phyloP scores from a whole-genome alignment of 1,140 invertebrate genomes.

The Battus philenor region DNA sequence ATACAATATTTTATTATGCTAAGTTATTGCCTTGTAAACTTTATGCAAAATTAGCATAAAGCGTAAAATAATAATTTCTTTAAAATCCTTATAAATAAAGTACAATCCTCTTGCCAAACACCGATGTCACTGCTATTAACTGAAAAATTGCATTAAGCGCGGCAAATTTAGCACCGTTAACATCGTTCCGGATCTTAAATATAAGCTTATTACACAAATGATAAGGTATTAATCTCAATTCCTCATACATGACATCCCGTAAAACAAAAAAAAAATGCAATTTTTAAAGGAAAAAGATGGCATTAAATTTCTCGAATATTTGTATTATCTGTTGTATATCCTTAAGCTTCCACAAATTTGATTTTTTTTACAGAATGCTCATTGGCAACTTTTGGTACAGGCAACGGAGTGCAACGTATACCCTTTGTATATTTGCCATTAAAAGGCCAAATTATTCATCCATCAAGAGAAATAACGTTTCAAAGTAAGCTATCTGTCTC shows the following conservation, averaged over 20 bases:
- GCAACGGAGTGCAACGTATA: slow-evolving; percentile 84
- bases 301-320: slow-evolving; percentile 29
- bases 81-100: slow-evolving; percentile 3
- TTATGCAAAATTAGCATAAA: too few species aligned
- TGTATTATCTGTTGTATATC: slow-evolving; percentile 18
- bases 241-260: slow-evolving; percentile 31
- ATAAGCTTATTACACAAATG: slow-evolving; percentile 22
- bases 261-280: slow-evolving; percentile 14
- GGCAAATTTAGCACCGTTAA: slow-evolving; percentile 15
- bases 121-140: not conserved
- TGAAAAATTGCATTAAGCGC: not conserved
- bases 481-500: slow-evolving; percentile 86
- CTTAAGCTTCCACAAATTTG: slow-evolving; percentile 23
- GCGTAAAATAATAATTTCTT: too few species aligned
- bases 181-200: slow-evolving; percentile 22
- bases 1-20: too few species aligned
- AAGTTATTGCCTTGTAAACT: too few species aligned
- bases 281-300: slow-evolving; percentile 10
- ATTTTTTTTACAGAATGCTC: slow-evolving; percentile 85
- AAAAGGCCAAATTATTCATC: slow-evolving; percentile 90
- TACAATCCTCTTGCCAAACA: not conserved
- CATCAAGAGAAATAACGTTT: slow-evolving; percentile 89
- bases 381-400: slow-evolving; percentile 86
- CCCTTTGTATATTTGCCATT: slow-evolving; percentile 90
- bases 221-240: slow-evolving; percentile 30